Percentiles rank a stretch among this genome's conserved stretches.
phyloP scores from a whole-genome alignment of 2,797 vertebrate genomes.

The Molossus alvarezi region DNA sequence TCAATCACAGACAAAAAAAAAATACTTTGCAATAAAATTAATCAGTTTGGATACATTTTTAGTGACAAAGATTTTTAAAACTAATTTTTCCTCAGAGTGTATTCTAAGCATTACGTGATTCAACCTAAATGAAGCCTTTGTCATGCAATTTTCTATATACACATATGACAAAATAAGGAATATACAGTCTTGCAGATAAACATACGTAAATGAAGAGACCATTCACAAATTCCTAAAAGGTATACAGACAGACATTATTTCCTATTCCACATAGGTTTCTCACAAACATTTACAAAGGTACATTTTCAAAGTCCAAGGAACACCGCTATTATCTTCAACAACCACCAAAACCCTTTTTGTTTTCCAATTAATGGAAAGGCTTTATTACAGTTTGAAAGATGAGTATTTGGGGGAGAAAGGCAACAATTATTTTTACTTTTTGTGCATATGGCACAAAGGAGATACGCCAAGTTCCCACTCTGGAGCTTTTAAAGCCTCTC shows the following conservation, averaged over 20 bases:
- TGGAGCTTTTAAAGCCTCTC: conserved; percentile 83
- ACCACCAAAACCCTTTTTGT: background rate
- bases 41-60: conserved; percentile 46
- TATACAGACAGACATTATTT: conserved; percentile 25
- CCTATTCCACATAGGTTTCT: conserved; percentile 39
- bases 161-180: conserved; percentile 63
- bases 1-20: conserved; percentile 64
- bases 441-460: conserved; percentile 83
- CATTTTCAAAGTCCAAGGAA: conserved; percentile 74
- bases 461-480: conserved; percentile 80
- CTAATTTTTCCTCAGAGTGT: background rate
- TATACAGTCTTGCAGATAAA: conserved; percentile 50
- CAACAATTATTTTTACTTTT: conserved; percentile 77
- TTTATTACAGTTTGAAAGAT: conserved; percentile 79
- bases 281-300: conserved; percentile 83
- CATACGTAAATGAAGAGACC: conserved; percentile 56
- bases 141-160: conserved; percentile 58
- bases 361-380: conserved; percentile 70
- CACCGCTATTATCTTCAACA: conserved; percentile 49
- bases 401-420: conserved; percentile 77
- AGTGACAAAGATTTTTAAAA: conserved; percentile 68
- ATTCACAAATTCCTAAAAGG: conserved; percentile 61
- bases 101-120: conserved; percentile 50
- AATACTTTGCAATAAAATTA: conserved; percentile 25
- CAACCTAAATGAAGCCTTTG: conserved; percentile 60